phyloP scores from a whole-genome alignment of 2,888 invertebrate genomes.

The Isotomurus palustris region DNA sequence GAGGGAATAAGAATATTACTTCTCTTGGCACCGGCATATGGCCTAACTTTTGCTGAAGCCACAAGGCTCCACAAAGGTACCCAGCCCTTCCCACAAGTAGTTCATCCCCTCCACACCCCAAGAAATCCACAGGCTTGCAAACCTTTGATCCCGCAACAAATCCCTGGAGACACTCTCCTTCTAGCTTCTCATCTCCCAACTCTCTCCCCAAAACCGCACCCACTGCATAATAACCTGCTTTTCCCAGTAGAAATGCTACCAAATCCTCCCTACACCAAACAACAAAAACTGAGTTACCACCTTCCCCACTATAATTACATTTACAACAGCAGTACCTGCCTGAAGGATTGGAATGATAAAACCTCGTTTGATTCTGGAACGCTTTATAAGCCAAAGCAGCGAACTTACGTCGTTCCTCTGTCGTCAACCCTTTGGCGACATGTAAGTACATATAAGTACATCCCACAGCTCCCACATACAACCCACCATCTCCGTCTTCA shows the following conservation, averaged over 20 bases:
- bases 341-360: slow-evolving; percentile 59
- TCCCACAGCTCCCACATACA: slow-evolving; percentile 67
- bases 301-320: neutral
- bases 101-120: slow-evolving; percentile 65
- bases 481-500: slow-evolving; percentile 55
- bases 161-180: slow-evolving; percentile 49
- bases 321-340: slow-evolving; percentile 54
- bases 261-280: slow-evolving; percentile 12
- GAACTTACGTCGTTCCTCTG: slow-evolving; percentile 26
- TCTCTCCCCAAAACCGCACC: slow-evolving; percentile 61
- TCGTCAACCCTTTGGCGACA: slow-evolving; percentile 49
- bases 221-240: slow-evolving; percentile 70
- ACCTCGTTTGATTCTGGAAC: slow-evolving; percentile 52
- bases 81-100: slow-evolving; percentile 80
- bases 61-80: slow-evolving; percentile 70
- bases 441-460: slow-evolving; percentile 72
- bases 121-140: slow-evolving; percentile 57
- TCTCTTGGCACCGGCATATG: slow-evolving; percentile 35
- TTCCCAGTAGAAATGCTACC: slow-evolving; percentile 68
- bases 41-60: slow-evolving; percentile 54
- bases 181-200: slow-evolving; percentile 52
- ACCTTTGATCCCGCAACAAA: slow-evolving; percentile 52
- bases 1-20: slow-evolving; percentile 15
- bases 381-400: slow-evolving; percentile 24
- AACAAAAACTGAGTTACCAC: too few relatives aligned